Evolutionary conservation across 1,140 invertebrate species (phyloP).

Genomic region (Musca domestica): DNA sequence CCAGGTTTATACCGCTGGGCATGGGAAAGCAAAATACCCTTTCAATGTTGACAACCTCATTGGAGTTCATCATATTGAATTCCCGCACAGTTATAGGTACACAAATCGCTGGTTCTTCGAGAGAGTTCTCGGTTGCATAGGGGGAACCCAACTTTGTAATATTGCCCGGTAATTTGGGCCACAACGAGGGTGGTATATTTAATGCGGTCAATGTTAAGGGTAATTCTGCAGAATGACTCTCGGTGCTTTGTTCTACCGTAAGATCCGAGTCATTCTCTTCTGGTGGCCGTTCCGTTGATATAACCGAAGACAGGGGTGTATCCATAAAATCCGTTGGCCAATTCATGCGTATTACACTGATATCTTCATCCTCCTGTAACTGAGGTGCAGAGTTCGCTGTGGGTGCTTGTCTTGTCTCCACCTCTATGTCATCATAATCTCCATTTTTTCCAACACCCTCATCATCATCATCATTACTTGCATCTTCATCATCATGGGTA

Average conservation of each 20-base stretch:
- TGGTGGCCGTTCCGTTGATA: background rate
- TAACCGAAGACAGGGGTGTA: constrained; percentile 2
- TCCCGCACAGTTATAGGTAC: constrained; percentile 44
- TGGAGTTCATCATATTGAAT: constrained; percentile 31
- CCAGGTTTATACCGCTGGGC: constrained; percentile 23
- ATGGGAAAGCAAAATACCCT: constrained; percentile 47
- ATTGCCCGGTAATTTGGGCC: constrained; percentile 34
- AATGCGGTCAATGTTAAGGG: constrained; percentile 40
- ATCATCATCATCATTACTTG: background rate
- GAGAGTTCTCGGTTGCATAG: constrained; percentile 40
- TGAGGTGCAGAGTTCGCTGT: constrained; percentile 12
- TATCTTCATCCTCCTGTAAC: constrained; percentile 22
- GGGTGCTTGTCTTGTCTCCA: background rate
- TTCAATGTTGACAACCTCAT: constrained; percentile 40
- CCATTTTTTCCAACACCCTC: background rate
- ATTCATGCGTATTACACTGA: constrained; percentile 34
- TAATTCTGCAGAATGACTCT: constrained; percentile 34
- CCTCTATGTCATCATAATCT: background rate
- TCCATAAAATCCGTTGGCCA: constrained; percentile 46
- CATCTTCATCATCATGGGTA: background rate
- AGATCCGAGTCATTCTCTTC: constrained; percentile 26
- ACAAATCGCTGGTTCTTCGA: constrained; percentile 46
- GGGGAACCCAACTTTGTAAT: constrained; percentile 46
- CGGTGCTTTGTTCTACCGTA: constrained; percentile 36
- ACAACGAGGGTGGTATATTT: constrained; percentile 36